Percentiles rank a stretch among this genome's conserved stretches.
Evolutionary conservation across 2,888 invertebrate species (phyloP).

Genomic region (Pollenia angustigena): DNA sequence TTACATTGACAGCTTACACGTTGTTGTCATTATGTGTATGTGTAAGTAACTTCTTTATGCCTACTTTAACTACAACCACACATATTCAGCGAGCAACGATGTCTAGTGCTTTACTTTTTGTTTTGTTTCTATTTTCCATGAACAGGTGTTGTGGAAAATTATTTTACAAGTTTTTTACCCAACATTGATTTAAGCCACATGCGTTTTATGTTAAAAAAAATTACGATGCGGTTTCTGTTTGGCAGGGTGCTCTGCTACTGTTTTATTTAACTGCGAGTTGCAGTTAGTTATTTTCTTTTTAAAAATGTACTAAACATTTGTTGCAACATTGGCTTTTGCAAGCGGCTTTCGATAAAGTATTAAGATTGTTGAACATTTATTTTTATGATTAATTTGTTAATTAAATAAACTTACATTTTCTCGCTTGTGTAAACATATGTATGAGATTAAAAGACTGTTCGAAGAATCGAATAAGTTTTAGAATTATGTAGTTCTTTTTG

Average conservation of each 20-base stretch:
- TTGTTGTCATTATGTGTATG: slow-evolving; percentile 27
- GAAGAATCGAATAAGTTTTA: too few species aligned
- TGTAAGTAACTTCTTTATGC: too few species aligned
- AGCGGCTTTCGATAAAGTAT: too few species aligned
- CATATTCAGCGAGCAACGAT: not conserved
- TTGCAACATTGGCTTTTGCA: too few species aligned
- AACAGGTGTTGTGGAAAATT: slow-evolving; percentile 73
- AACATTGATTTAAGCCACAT: slow-evolving; percentile 71
- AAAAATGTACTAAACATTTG: too few species aligned
- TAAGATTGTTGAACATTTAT: too few species aligned
- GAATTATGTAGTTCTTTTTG: too few species aligned
- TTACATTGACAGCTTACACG: slow-evolving; percentile 60
- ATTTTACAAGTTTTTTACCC: slow-evolving; percentile 73
- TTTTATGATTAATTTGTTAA: too few species aligned
- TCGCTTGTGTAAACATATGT: too few species aligned
- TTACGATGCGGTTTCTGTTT: slow-evolving; percentile 59
- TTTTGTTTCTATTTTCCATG: not conserved
- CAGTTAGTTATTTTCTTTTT: not conserved
- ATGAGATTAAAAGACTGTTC: too few species aligned
- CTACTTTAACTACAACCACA: too few species aligned
- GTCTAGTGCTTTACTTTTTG: slow-evolving; percentile 2
- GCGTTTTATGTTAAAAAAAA: slow-evolving; percentile 72
- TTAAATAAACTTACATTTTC: too few species aligned
- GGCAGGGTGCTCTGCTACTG: slow-evolving; percentile 9
- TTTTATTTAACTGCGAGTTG: slow-evolving; percentile 5